Base-by-base conservation (phyloP, 2,113 vertebrate species). In the Oreocharis arfaki region DNA sequence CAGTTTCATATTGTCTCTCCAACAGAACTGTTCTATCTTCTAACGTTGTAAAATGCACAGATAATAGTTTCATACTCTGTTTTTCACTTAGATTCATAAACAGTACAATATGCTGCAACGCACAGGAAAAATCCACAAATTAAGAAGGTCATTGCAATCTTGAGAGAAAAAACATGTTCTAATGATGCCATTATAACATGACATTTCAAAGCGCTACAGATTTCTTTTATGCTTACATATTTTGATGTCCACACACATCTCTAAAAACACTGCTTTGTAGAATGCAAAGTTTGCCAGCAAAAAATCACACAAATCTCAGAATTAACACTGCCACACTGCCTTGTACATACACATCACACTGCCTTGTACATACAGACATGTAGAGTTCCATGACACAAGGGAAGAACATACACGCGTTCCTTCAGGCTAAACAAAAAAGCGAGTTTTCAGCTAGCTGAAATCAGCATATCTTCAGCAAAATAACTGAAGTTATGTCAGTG, bases 1-100 rank as follows among this genome's bases (percentile, higher is more conserved):
- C 46, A 27, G 61, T 79, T 95, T 95, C 65, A 75, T 41, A 59
- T 32, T 91, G 63, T 94, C 87, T 79, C 49, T 75, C 6, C 68
- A 95, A 92, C 44, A 93, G 53, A 91, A 49, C 35, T 59, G 53
- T 65, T 93, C 92, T 56, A 86, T 42, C 81, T 87, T 53, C 27
- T 46, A 82, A 87, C 1, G 3, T 26, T 50, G 20, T 55, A 87
- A 94, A 93, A 90, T 42, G 74, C n/a, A 83, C 2, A 84, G 41
- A 83, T 76, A 87, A 67, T 59, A 90, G 63, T 84, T 88, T 81
- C 55, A 88, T n/a, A 39, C 39, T 73, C 47, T 84, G 20, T 71
- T 88, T 74, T 83, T 63, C 56, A 59, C 70, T 93, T 79, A 65
- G 33, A 80, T 83, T 69, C 69, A 87, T 67, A 86, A 37, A 65